Evolutionary conservation across 2,797 vertebrate species (phyloP), one percentile per base, ranked within the genome.

Genomic region (Neostethus bicornis): DNA sequence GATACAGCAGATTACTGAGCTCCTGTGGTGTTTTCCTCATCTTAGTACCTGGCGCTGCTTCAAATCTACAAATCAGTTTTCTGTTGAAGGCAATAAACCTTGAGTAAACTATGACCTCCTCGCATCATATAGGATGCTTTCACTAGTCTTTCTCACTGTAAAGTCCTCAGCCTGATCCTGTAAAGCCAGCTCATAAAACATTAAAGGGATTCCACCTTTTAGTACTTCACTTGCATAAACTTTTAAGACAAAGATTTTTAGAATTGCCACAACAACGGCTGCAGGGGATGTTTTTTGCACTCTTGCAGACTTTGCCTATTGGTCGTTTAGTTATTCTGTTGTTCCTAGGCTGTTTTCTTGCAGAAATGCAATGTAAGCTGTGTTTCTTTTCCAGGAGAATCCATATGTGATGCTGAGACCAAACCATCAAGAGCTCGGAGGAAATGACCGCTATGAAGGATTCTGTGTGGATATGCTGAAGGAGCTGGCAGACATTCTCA

Each of bases 401-500:
- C 97, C 96, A 0, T 99, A 98, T 16, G 93, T 99, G 77, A 99
- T 98, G 97, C 92, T 99, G 83, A 95, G 95, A 80, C 89, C 86
- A 61, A 96, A 98, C 87, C 92, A 98, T 84, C 96, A 96, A 74
- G 93, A 95, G 35, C 90, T 96, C 79, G 93, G 97, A 28, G 97
- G 96, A 60, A 99, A 98, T 0, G 95, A 98, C 34, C 95, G 94
- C 48, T 99, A 98, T 0, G 96, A 99, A 73, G 97, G 97, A 12
- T 98, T 99, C 89, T 99, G 97, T 0, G 94, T 99, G 87, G 97
- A 99, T 91, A 97, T 99, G 96, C 91, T 99, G 69, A 93, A 94
- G 85, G 96, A 99, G 86, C 90, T 99, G 80, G 94, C 96, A 0
- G 93, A 97, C 63, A 96, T 96, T 81, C 92, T 99, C 46, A 95